These are phyloP conservation scores for Oophaga pumilio DNA, from an alignment of 2,113 vertebrate genomes.

Conservation along the genomic window DNA sequence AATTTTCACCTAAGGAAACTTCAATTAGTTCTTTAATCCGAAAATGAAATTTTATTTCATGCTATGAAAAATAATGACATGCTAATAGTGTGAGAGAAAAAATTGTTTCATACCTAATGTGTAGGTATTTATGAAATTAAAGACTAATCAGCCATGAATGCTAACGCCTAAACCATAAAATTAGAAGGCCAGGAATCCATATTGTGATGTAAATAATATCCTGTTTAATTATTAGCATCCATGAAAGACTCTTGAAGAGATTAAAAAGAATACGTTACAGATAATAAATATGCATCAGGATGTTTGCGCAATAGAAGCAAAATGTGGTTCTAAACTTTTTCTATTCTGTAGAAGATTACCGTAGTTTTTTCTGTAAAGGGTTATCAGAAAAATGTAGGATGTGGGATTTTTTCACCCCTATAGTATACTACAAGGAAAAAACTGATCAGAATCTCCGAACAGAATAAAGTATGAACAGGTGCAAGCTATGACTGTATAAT, in stretches of 20 bases:
- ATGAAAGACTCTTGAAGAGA: constrained; percentile 73
- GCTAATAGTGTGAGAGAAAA: constrained; percentile 80
- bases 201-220: constrained; percentile 87
- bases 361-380: background rate
- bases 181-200: constrained; percentile 97
- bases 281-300: constrained; percentile 85
- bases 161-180: constrained; percentile 99
- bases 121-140: constrained; percentile 87
- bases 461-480: too few relatives aligned
- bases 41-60: constrained; percentile 85
- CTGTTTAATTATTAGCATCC: constrained; percentile 81
- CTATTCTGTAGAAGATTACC: background rate
- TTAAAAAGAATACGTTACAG: constrained; percentile 81
- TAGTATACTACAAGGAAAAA: too few relatives aligned
- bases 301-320: constrained; percentile 63
- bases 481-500: too few relatives aligned
- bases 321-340: background rate
- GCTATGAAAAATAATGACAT: constrained; percentile 84
- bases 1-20: constrained; percentile 77
- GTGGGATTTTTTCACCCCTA: too few relatives aligned
- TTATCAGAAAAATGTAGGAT: background rate
- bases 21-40: constrained; percentile 83
- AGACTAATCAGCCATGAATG: constrained; percentile 91
- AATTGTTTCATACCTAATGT: constrained; percentile 74
- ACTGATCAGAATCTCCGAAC: too few relatives aligned